Conservation (phyloP, 1,140 invertebrate species). For the Nymphalis io region DNA sequence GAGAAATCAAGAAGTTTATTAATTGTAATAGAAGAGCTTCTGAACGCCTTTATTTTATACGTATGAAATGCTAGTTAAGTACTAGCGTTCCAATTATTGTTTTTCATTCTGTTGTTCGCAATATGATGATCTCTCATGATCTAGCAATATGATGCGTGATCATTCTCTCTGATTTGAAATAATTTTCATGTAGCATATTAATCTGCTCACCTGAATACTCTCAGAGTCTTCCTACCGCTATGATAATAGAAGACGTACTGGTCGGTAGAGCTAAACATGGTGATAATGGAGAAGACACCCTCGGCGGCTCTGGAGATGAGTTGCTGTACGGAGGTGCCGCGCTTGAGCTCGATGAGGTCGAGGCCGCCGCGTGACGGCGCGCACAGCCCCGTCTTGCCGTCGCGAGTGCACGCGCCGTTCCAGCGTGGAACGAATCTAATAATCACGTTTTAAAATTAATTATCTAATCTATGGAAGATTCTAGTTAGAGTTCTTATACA, state of each 20-base stretch:
- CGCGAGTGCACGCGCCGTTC: slow-evolving; percentile 90
- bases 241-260: slow-evolving; percentile 98
- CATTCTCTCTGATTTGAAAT: no score
- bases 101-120: no score
- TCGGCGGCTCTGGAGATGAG: slow-evolving; percentile 95
- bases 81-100: no score
- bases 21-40: no score
- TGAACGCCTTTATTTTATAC: no score
- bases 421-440: slow-evolving; percentile 86
- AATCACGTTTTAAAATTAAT: neutral
- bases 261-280: slow-evolving; percentile 96
- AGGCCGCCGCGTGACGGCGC: slow-evolving; percentile 96
- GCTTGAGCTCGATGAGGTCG: slow-evolving; percentile 93
- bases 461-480: no score
- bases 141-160: no score
- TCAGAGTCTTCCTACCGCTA: slow-evolving; percentile 94
- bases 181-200: neutral
- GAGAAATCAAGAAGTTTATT: no score
- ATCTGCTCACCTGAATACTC: slow-evolving; percentile 88
- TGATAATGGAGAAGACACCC: slow-evolving; percentile 97
- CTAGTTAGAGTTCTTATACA: no score
- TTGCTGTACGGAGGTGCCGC: slow-evolving; percentile 90
- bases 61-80: no score
- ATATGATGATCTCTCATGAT: no score
- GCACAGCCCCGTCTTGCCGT: slow-evolving; percentile 95